Conservation (phyloP, 2,888 invertebrate species). For the Leucoma salicis region DNA sequence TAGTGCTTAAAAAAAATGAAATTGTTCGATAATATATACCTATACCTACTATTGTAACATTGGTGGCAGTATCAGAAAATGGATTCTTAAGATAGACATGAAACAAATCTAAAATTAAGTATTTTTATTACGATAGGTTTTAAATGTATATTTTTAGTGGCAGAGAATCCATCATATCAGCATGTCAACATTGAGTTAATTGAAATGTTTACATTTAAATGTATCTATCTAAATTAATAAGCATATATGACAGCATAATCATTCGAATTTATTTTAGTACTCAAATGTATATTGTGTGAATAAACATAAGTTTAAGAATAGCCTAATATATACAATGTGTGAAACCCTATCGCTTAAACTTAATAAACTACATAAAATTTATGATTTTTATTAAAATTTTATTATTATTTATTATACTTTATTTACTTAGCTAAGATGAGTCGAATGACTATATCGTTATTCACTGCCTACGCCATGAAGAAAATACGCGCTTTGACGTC, state of each 20-base stretch:
- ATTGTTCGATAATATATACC: too few species aligned
- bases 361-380: conserved; percentile 10
- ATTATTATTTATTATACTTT: conserved; percentile 20
- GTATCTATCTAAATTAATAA: neutral
- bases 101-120: too few species aligned
- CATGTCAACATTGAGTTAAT: conserved; percentile 14
- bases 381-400: conserved; percentile 28
- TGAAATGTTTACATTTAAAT: neutral
- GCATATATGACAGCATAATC: conserved; percentile 33
- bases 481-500: conserved; percentile 57
- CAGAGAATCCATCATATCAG: conserved; percentile 15
- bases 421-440: conserved; percentile 20
- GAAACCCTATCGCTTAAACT: conserved; percentile 6
- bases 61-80: too few species aligned
- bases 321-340: conserved; percentile 10
- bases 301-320: conserved; percentile 26
- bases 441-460: neutral
- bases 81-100: too few species aligned
- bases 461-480: conserved; percentile 28
- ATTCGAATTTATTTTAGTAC: conserved; percentile 39
- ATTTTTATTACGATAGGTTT: too few species aligned
- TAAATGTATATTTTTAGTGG: conserved; percentile 9
- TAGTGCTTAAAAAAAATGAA: too few species aligned
- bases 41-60: too few species aligned
- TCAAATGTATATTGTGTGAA: conserved; percentile 38